Percentiles rank a stretch among this genome's conserved stretches.
phyloP scores from a whole-genome alignment of 1,140 invertebrate genomes.

The Heliothis subflexa region DNA sequence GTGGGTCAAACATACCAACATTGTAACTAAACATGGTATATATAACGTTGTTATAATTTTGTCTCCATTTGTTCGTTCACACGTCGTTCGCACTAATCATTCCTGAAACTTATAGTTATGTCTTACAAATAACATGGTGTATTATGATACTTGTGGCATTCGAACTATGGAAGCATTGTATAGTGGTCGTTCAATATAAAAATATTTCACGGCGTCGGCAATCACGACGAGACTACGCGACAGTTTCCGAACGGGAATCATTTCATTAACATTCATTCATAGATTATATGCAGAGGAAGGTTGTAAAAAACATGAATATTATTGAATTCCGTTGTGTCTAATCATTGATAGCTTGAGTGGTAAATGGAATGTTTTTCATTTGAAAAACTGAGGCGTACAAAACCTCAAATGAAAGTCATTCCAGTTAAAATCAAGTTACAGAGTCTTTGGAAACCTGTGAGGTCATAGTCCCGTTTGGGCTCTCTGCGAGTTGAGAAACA shows the following conservation, averaged over 20 bases:
- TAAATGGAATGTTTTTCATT: slow-evolving; percentile 41
- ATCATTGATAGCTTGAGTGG: slow-evolving; percentile 30
- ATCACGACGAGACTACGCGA: slow-evolving; percentile 5
- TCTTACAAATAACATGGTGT: slow-evolving; percentile 44
- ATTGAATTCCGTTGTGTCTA: slow-evolving; percentile 15
- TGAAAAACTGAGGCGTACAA: slow-evolving; percentile 40
- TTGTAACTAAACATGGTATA: slow-evolving; percentile 28
- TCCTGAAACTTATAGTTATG: slow-evolving; percentile 43
- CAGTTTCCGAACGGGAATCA: slow-evolving; percentile 18
- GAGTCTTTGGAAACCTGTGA: slow-evolving; percentile 5
- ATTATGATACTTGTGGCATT: slow-evolving; percentile 42
- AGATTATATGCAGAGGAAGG: neutral
- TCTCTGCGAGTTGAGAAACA: neutral
- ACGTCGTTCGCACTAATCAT: slow-evolving; percentile 46
- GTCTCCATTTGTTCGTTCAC: slow-evolving; percentile 58
- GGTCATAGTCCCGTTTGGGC: neutral
- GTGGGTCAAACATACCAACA: slow-evolving; percentile 51
- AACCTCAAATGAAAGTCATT: slow-evolving; percentile 40
- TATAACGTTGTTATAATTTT: slow-evolving; percentile 49
- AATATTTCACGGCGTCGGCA: slow-evolving; percentile 13
- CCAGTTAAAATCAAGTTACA: slow-evolving; percentile 17
- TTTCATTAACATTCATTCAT: slow-evolving; percentile 22
- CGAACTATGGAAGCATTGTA: slow-evolving; percentile 35
- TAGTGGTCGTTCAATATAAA: slow-evolving; percentile 26
- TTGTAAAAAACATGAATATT: slow-evolving; percentile 32